Evolutionary conservation across 2,797 vertebrate genomes (phyloP).

Genomic region (Myotis pilosus): DNA sequence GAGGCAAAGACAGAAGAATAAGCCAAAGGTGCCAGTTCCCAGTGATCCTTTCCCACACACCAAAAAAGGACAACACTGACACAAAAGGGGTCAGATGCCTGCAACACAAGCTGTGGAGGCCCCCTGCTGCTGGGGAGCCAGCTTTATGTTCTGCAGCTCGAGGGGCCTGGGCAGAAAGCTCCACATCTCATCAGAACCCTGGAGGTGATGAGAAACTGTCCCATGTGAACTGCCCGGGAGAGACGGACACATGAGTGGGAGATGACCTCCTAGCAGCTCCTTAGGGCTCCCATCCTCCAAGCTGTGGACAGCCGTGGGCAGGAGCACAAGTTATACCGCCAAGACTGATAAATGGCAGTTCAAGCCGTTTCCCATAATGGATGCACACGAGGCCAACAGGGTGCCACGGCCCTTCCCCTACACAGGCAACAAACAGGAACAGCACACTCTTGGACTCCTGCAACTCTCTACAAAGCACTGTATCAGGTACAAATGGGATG

Average conservation of each 20-base stretch:
- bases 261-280: background rate
- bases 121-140: background rate
- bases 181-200: background rate
- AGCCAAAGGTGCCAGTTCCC: background rate
- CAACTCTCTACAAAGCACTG: background rate
- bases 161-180: background rate
- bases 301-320: background rate
- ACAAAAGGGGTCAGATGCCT: background rate
- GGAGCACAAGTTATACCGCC: background rate
- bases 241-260: background rate
- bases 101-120: background rate
- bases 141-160: background rate
- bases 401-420: background rate
- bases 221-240: background rate
- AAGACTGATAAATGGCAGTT: background rate
- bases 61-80: background rate
- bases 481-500: background rate
- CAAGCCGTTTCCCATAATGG: background rate
- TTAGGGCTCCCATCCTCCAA: background rate
- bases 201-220: background rate
- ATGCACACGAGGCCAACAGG: background rate
- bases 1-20: background rate
- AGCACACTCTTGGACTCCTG: background rate
- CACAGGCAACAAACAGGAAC: background rate
- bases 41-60: background rate